These are phyloP conservation scores for Proterorhinus semilunaris DNA, from an alignment of 2,113 vertebrate genomes.

Conservation along the genomic window DNA sequence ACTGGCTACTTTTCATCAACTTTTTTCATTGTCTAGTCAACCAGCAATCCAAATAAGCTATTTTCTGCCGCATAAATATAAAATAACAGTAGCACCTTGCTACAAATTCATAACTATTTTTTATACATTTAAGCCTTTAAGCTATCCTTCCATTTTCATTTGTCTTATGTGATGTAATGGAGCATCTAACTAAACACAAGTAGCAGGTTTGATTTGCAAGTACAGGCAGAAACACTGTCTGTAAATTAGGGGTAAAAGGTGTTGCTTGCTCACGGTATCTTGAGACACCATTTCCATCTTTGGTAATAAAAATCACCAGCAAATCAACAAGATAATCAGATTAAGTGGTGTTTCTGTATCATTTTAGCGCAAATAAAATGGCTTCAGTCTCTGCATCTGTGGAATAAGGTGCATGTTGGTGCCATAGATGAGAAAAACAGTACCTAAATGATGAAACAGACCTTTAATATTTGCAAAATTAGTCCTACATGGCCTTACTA, in stretches of 20 bases:
- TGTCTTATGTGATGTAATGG: neutral
- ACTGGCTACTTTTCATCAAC: neutral
- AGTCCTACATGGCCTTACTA: too few relatives aligned
- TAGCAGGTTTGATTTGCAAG: constrained; percentile 20
- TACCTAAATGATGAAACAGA: too few relatives aligned
- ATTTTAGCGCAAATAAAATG: too few relatives aligned
- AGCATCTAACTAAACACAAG: constrained; percentile 18
- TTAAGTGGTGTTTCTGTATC: too few relatives aligned
- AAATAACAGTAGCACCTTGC: neutral
- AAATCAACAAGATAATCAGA: too few relatives aligned
- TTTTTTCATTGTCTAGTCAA: neutral
- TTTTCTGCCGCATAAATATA: neutral
- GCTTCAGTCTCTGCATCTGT: too few relatives aligned
- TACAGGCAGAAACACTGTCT: constrained; percentile 13
- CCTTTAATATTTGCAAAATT: too few relatives aligned
- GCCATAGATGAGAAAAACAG: too few relatives aligned
- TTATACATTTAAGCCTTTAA: neutral
- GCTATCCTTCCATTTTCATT: constrained; percentile 18
- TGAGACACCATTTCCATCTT: too few relatives aligned
- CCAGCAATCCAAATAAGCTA: neutral
- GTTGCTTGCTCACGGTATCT: neutral
- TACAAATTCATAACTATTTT: neutral
- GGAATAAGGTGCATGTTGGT: too few relatives aligned
- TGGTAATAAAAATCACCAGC: too few relatives aligned
- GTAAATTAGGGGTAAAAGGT: neutral